Percentiles rank a stretch among this genome's conserved stretches.
phyloP scores from a whole-genome alignment of 2,888 invertebrate genomes.

The Dorcus hopei region DNA sequence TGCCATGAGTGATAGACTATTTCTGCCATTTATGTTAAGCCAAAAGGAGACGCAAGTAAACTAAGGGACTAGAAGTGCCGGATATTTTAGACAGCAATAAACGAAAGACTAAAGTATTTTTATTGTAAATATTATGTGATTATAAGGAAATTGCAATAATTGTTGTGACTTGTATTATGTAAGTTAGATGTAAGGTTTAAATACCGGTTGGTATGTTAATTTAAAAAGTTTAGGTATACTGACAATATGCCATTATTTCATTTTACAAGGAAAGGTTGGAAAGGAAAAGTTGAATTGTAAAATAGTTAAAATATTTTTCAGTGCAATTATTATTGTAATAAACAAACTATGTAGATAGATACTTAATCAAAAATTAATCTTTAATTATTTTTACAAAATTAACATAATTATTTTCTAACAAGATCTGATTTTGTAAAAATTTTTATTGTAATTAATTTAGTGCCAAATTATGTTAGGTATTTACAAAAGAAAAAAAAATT shows the following conservation, averaged over 20 bases:
- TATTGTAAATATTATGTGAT: conserved; percentile 11
- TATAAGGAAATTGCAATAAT: conserved; percentile 19
- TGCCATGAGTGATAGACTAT: conserved; percentile 1
- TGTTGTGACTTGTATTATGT: conserved; percentile 18
- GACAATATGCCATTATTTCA: not conserved
- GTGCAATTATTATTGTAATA: no score
- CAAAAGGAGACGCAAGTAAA: not conserved
- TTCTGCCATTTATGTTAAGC: conserved; percentile 8
- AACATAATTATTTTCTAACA: no score
- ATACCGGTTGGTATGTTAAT: no score
- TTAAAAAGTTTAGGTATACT: not conserved
- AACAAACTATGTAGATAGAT: no score
- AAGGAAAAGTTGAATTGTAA: no score
- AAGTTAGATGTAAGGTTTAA: no score
- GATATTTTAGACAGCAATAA: conserved; percentile 18
- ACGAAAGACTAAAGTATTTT: conserved; percentile 2
- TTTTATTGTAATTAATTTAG: not conserved
- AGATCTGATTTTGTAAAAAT: not conserved
- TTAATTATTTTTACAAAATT: not conserved
- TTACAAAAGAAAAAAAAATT: not conserved
- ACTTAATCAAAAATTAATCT: not conserved
- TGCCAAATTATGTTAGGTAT: conserved; percentile 2
- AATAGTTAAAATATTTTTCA: no score
- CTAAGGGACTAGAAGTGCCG: conserved; percentile 11
- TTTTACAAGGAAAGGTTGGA: no score